Evolutionary conservation across 2,888 invertebrate species (phyloP).

Genomic region (Macrosiphum euphorbiae): DNA sequence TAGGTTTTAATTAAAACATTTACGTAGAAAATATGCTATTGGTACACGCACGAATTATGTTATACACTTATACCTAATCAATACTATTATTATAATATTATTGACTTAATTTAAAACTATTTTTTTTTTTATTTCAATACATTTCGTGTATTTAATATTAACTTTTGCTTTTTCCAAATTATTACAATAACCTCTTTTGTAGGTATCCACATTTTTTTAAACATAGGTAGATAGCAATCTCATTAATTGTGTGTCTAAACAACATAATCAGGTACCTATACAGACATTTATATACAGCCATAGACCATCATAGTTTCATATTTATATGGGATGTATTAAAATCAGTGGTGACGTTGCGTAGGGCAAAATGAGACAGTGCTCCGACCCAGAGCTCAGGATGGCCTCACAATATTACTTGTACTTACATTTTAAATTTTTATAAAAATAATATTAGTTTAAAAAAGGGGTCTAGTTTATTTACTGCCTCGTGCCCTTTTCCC

Average conservation of each 20-base stretch:
- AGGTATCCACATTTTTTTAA: neutral
- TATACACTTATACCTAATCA: neutral
- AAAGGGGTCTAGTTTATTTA: no score
- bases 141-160: neutral
- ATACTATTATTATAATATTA: neutral
- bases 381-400: no score
- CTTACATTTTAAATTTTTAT: no score
- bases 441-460: no score
- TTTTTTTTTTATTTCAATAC: neutral
- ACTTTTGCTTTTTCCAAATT: neutral
- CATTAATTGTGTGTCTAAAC: neutral
- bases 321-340: neutral
- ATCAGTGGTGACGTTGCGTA: no score
- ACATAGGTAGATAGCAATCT: neutral
- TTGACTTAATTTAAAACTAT: neutral
- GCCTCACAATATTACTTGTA: no score
- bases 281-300: neutral
- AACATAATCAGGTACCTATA: neutral
- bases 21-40: neutral
- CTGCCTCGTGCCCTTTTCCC: no score
- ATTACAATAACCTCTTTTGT: neutral
- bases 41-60: neutral
- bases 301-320: neutral
- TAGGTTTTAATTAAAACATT: neutral
- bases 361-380: no score